Conservation (phyloP, 2,113 vertebrate species). For the Buteo buteo region DNA sequence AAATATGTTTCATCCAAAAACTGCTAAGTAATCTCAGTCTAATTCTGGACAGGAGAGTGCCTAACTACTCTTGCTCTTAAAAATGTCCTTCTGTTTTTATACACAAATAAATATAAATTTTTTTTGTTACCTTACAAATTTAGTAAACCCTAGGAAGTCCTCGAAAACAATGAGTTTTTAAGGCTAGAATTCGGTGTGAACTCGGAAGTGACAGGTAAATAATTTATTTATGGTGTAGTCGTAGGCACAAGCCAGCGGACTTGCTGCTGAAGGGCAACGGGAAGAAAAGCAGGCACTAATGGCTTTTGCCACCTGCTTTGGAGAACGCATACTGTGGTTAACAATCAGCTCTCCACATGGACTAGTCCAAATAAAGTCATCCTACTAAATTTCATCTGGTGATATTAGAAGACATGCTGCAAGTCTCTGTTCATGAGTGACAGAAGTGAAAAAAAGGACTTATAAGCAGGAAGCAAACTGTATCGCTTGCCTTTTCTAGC, state of each 20-base stretch:
- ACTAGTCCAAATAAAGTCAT: neutral
- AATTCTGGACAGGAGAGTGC: neutral
- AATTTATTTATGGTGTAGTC: neutral
- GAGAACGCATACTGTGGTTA: rapidly evolving
- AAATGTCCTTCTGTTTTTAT: neutral
- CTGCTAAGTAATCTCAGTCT: neutral
- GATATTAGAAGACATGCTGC: neutral
- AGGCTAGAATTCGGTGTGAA: neutral
- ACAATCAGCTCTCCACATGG: neutral
- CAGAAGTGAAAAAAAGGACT: neutral
- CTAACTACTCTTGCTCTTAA: neutral
- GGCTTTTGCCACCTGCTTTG: neutral
- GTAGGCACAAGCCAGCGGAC: neutral
- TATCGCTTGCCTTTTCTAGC: neutral
- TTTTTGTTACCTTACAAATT: neutral
- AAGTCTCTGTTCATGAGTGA: neutral
- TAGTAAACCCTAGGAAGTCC: neutral
- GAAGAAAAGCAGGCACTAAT: neutral
- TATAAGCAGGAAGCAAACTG: neutral
- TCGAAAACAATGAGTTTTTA: neutral
- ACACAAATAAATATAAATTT: rapidly evolving
- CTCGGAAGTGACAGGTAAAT: neutral
- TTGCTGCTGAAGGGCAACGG: neutral
- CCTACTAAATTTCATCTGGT: neutral
- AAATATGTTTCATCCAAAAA: neutral